Base-by-base conservation (phyloP, 2,797 vertebrate species). In the Sorex maritimensis region DNA sequence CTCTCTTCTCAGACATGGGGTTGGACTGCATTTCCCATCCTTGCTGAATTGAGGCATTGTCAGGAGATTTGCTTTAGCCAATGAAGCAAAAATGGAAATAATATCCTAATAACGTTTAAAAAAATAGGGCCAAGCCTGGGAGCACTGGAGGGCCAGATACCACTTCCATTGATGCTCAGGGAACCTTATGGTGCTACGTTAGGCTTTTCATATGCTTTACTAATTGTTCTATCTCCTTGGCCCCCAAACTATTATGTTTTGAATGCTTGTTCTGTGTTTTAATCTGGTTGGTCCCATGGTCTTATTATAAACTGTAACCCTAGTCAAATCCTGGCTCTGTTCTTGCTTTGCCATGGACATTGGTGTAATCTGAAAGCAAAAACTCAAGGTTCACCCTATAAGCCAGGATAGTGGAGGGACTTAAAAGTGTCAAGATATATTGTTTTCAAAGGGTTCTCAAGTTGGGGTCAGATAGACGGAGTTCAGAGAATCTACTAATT, bases 201-300 rank as follows among this genome's bases (percentile, higher is more conserved):
- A 34, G 19, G 19, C 17, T 61, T 61, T 61, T 19, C 58, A 61
- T 21, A 58, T 21, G 55, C 19, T 58, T 13, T 61, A 61, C 58
- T 23, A 61, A 1, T 19, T 61, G 58, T 61, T 61, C 15, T 61
- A 61, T 61, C 58, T 61, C 21, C 58, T 61, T 7, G 19, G 58
- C 58, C 58, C 17, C 17, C 58, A 46, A 80, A 82, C 13, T 87
- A 71, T 30, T 23, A 92, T 71, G 74, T 19, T 91, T 41, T 75
- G 61, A 75, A 46, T 41, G 81, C 2, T 79, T 68, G 78, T 81
- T 77, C 5, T 38, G 86, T 81, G 83, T 83, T 94, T 88, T 79
- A 86, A 74, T 75, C 46, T 58, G 19, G 73, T 73, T 67, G 28
- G 23, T 67, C 4, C 19, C 23, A 73, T 26, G 12, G 30, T 5